Conservation (phyloP, 2,113 vertebrate species). For the Zosterops lateralis region DNA sequence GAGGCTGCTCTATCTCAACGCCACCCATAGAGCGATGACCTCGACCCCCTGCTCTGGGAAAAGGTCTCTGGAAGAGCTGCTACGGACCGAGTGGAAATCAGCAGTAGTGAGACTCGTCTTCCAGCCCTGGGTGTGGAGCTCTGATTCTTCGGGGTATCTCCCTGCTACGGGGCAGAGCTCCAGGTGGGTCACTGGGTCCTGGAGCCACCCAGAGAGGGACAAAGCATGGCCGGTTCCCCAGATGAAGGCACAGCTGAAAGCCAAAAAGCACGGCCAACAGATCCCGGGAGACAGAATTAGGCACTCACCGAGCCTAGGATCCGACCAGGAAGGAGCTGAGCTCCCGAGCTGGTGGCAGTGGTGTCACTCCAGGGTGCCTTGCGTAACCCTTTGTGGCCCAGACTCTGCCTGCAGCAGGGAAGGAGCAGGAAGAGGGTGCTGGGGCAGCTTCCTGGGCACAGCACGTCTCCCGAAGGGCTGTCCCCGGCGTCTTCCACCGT, state of each 20-base stretch:
- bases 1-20: neutral
- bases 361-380: conserved; percentile 46
- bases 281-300: neutral
- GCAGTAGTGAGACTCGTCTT: neutral
- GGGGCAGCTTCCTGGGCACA: neutral
- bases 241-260: neutral
- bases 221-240: neutral
- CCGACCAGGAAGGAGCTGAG: conserved; percentile 61
- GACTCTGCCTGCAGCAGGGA: conserved; percentile 6
- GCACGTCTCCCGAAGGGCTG: neutral
- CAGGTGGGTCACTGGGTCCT: neutral
- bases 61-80: neutral
- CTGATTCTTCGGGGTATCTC: neutral
- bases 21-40: accelerated
- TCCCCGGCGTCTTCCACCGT: neutral
- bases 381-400: conserved; percentile 60
- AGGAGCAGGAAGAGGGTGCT: neutral
- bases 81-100: neutral
- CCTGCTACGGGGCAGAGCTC: neutral
- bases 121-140: accelerated
- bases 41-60: neutral
- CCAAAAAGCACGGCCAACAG: neutral
- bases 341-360: conserved; percentile 15
- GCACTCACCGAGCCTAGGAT: conserved; percentile 31
- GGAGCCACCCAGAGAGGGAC: neutral